Conservation (phyloP, 2,888 invertebrate species). For the Lasioglossum figueresi region DNA sequence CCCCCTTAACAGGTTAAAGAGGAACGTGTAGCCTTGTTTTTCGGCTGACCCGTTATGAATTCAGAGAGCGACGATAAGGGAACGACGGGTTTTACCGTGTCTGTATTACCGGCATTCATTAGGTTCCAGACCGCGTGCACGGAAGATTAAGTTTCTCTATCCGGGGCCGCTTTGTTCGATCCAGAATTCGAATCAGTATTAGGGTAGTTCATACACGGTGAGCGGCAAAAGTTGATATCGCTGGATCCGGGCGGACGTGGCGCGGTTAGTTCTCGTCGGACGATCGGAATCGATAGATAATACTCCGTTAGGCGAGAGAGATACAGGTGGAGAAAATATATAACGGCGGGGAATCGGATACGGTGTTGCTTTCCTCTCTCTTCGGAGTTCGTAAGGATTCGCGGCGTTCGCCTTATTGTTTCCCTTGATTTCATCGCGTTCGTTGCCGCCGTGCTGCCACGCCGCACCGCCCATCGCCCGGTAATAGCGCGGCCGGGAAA, state of each 20-base stretch:
- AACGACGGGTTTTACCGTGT: conserved; percentile 57
- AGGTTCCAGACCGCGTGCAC: conserved; percentile 54
- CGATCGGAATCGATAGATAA: conserved; percentile 60
- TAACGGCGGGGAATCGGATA: conserved; percentile 34
- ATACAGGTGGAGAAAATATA: conserved; percentile 21
- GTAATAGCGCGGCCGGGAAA: conserved; percentile 18
- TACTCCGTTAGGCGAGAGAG: conserved; percentile 36
- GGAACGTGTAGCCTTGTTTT: background rate
- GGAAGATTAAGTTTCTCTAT: conserved; percentile 69
- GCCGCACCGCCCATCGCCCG: background rate
- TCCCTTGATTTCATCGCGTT: conserved; percentile 26
- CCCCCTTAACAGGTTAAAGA: background rate
- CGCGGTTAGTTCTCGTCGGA: background rate
- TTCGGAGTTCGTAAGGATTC: background rate
- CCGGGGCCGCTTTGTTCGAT: conserved; percentile 64
- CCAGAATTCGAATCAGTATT: conserved; percentile 45
- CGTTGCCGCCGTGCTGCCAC: background rate
- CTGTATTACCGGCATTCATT: conserved; percentile 66
- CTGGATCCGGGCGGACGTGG: conserved; percentile 19
- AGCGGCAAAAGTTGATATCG: conserved; percentile 56
- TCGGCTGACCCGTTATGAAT: background rate
- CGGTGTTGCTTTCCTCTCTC: background rate
- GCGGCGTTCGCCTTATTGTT: conserved; percentile 23
- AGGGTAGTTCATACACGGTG: conserved; percentile 51
- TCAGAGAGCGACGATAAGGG: conserved; percentile 56